phyloP scores from a whole-genome alignment of 2,888 invertebrate genomes.

The Trissonchulus sp. region DNA sequence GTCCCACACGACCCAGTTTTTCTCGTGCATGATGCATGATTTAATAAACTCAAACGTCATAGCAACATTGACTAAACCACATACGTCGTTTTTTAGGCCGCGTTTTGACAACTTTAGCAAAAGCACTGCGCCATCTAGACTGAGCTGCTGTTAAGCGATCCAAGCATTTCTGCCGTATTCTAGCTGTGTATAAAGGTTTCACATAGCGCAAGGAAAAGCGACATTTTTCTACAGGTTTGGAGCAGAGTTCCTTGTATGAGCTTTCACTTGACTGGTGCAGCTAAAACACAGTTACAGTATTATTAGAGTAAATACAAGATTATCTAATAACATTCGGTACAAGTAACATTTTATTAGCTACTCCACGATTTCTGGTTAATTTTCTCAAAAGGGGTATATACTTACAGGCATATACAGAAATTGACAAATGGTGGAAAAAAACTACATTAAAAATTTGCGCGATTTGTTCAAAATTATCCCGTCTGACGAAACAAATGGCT shows the following conservation, averaged over 20 bases:
- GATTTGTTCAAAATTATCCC: no score
- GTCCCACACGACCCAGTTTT: no score
- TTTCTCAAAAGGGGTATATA: no score
- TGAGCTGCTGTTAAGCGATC: neutral
- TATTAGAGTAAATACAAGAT: neutral
- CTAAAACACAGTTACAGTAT: constrained; percentile 9
- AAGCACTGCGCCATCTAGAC: neutral
- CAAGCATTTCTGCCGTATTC: neutral
- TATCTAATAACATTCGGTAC: neutral
- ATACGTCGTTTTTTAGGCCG: neutral
- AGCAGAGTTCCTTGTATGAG: constrained; percentile 25
- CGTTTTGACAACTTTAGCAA: neutral
- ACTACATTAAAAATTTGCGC: no score
- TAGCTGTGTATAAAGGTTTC: neutral
- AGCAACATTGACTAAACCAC: no score
- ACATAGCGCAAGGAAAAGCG: constrained; percentile 2
- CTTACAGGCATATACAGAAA: no score
- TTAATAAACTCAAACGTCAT: no score
- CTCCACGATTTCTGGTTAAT: no score
- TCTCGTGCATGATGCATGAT: no score
- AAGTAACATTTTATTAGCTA: no score
- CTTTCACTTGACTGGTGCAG: constrained; percentile 5
- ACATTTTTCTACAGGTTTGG: constrained; percentile 11
- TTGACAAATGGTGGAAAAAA: no score
- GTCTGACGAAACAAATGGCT: no score